These are phyloP conservation scores for Tapirus terrestris DNA, from an alignment of 2,113 vertebrate genomes.

Conservation along the genomic window DNA sequence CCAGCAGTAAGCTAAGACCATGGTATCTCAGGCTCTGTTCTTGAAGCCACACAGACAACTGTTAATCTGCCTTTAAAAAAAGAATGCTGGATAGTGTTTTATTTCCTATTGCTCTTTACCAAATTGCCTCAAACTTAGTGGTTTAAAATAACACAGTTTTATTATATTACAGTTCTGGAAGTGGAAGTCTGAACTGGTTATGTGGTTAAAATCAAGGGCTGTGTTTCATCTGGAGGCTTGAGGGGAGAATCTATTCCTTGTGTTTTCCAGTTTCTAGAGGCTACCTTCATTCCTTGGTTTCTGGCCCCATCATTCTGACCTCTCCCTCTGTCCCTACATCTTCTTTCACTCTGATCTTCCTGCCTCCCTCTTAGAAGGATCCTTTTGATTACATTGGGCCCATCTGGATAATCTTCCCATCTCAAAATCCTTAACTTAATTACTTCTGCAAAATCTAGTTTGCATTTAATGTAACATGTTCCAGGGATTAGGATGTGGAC, in stretches of 20 bases:
- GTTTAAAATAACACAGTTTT: neutral
- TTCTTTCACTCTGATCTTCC: neutral
- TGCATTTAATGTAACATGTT: neutral
- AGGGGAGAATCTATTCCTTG: neutral
- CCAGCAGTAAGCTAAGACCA: neutral
- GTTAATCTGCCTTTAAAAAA: neutral
- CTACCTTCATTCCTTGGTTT: neutral
- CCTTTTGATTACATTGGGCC: neutral
- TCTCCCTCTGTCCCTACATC: fast-evolving
- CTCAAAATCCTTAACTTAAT: neutral
- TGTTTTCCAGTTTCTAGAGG: neutral
- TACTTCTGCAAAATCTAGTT: neutral
- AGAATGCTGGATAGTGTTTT: too few relatives aligned
- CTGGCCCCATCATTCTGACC: neutral
- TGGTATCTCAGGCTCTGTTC: neutral
- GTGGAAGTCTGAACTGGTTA: neutral
- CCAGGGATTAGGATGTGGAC: too few relatives aligned
- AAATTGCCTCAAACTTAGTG: neutral
- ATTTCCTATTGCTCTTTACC: neutral
- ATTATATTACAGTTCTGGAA: neutral
- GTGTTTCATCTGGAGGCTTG: neutral
- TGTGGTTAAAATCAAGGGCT: neutral
- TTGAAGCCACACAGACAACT: neutral
- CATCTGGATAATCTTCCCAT: too few relatives aligned
- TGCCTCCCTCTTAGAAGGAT: neutral